Percentiles rank a stretch among this genome's conserved stretches.
These are phyloP conservation scores for Colletes collaris DNA, from an alignment of 2,888 invertebrate genomes.

Conservation along the genomic window DNA sequence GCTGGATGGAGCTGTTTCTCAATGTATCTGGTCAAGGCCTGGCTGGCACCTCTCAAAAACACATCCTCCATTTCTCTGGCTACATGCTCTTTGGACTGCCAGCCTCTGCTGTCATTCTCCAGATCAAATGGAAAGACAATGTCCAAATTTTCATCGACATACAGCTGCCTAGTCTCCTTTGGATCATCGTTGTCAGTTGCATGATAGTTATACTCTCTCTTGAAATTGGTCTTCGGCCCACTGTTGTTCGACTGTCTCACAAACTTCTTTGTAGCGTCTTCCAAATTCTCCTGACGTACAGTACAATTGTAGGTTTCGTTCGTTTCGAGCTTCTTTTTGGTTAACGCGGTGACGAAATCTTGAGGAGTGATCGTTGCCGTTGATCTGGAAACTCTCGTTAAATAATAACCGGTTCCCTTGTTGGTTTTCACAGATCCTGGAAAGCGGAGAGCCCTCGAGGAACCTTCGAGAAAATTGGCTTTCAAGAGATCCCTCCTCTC, in stretches of 20 bases:
- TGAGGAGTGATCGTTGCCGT: conserved; percentile 66
- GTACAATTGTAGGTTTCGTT: conserved; percentile 49
- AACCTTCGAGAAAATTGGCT: conserved; percentile 2
- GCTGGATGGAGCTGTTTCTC: conserved; percentile 93
- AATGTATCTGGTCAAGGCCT: conserved; percentile 92
- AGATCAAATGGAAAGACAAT: conserved; percentile 55
- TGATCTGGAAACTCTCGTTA: conserved; percentile 32
- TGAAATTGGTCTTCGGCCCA: conserved; percentile 45
- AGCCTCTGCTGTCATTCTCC: conserved; percentile 63
- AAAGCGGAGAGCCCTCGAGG: conserved; percentile 18
- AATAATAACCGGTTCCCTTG: conserved; percentile 10
- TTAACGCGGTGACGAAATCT: conserved; percentile 67
- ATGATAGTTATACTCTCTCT: conserved; percentile 40
- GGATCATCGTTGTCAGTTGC: conserved; percentile 32
- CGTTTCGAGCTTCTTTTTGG: conserved; percentile 29
- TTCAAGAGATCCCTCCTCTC: conserved; percentile 36
- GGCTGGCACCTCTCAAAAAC: conserved; percentile 92
- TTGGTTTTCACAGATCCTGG: conserved; percentile 29
- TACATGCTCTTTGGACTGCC: conserved; percentile 85
- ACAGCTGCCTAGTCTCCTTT: conserved; percentile 68
- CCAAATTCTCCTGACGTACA: not conserved
- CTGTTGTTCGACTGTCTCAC: not conserved
- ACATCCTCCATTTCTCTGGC: conserved; percentile 93
- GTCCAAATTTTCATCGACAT: conserved; percentile 64
- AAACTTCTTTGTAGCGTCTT: conserved; percentile 15